phyloP scores from a whole-genome alignment of 2,113 vertebrate species.

The Falcunculus frontatus region DNA sequence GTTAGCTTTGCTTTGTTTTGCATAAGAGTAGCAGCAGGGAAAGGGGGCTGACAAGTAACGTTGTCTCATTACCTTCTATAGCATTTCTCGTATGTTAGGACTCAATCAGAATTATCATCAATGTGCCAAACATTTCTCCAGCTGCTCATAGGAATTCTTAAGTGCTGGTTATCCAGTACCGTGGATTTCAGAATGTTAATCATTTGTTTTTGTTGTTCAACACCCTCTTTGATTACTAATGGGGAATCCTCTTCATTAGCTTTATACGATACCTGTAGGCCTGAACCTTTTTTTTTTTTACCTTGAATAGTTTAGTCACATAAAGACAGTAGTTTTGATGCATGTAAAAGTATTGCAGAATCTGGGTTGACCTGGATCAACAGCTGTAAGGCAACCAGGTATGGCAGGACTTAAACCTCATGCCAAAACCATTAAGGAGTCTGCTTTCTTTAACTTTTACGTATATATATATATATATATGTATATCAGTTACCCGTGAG shows the following conservation, averaged over 20 bases:
- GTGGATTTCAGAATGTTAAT: background rate
- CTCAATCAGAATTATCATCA: background rate
- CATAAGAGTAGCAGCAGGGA: background rate
- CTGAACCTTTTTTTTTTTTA: background rate
- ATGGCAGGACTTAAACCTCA: background rate
- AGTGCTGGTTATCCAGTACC: background rate
- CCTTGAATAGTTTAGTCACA: background rate
- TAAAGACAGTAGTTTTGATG: background rate
- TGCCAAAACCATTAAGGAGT: background rate
- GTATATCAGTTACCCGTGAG: background rate
- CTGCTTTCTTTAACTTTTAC: background rate
- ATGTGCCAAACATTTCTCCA: background rate
- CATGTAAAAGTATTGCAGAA: background rate
- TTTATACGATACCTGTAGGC: background rate
- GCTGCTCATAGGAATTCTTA: background rate
- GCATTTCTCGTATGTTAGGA: background rate
- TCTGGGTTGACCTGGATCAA: background rate
- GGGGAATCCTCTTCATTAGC: background rate
- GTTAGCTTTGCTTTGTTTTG: background rate
- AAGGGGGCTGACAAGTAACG: background rate
- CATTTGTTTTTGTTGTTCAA: background rate
- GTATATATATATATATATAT: background rate
- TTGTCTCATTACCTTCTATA: background rate
- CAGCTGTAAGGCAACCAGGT: background rate
- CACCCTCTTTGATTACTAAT: background rate